Conservation (phyloP, 92 coral and sea anemone species). For the Bergia puertoricense region DNA sequence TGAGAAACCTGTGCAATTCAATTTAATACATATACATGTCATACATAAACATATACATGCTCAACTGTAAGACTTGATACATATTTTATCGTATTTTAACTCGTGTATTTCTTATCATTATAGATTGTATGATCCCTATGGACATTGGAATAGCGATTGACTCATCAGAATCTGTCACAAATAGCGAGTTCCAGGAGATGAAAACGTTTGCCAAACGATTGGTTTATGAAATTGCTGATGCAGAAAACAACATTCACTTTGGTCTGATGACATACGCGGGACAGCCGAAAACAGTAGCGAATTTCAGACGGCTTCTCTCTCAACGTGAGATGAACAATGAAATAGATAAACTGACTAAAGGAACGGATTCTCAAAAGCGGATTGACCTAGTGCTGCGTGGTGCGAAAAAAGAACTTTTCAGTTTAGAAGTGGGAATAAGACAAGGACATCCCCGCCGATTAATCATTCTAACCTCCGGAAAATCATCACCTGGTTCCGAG, state of each 20-base stretch:
- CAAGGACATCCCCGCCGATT: slow-evolving; percentile 67
- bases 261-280: slow-evolving; percentile 65
- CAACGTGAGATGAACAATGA: slow-evolving; percentile 52
- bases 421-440: slow-evolving; percentile 59
- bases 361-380: slow-evolving; percentile 40
- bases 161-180: slow-evolving; percentile 49
- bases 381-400: slow-evolving; percentile 53
- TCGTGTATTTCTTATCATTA: background rate
- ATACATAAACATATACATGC: too few relatives aligned
- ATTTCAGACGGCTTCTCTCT: slow-evolving; percentile 53
- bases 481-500: slow-evolving; percentile 57
- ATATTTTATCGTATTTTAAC: background rate
- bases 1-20: too few relatives aligned
- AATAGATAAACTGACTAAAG: slow-evolving; percentile 50
- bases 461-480: slow-evolving; percentile 62
- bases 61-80: too few relatives aligned
- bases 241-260: slow-evolving; percentile 72
- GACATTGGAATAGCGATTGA: slow-evolving; percentile 78
- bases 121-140: slow-evolving; percentile 78
- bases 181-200: slow-evolving; percentile 54
- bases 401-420: slow-evolving; percentile 60
- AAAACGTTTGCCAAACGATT: slow-evolving; percentile 63
- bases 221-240: slow-evolving; percentile 61
- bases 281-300: slow-evolving; percentile 57
- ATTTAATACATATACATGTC: too few relatives aligned